Evolutionary conservation across 2,113 vertebrate genomes (phyloP), one percentile per base, ranked within the genome.

Genomic region (Pandion haliaetus): DNA sequence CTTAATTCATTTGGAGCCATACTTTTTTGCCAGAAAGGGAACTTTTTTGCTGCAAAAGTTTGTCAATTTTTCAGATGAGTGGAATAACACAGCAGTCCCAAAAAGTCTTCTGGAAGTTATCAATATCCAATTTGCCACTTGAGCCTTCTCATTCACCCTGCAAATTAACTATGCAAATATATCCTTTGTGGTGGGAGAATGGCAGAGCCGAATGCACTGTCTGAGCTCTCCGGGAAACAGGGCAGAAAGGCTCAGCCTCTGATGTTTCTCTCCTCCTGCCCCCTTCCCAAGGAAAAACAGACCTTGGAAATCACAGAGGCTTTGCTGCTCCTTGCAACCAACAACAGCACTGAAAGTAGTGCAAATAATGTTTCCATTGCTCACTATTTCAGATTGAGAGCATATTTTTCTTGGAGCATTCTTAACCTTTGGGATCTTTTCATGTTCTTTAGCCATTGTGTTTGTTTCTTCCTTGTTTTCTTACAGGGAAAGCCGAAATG

Each of bases 321-420:
- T 82, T 73, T 18, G 29, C 50, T 82, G 78, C 73, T 76, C 62
- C 34, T 36, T 15, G 45, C 94, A 25, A 76, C 69, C 72, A 57
- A 28, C 85, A n/a, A 17, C 50, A 85, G 86, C 36, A 34, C 90
- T 42, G 44, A 54, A 82, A 52, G 65, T 2, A 57, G 57, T 25
- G 87, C 72, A 92, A 95, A 86, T 76, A 57, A 80, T 40, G 54
- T 62, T 94, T 77, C 86, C 89, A 96, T 42, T 62, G 76, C 57
- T 94, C 81, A 21, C 88, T 62, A n/a, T 28, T 45, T 77, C 88
- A 82, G 81, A 74, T 7, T 28, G 59, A 63, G 66, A 90, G 44
- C 3, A 2, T 97, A 96, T 97, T 97, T 97, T 97, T 95, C 96
- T 97, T 97, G 97, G 96, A 97, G 87, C 93, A 31, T 66, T 92